Evolutionary conservation across 2,113 vertebrate genomes (phyloP).

Genomic region (Chunga burmeisteri): DNA sequence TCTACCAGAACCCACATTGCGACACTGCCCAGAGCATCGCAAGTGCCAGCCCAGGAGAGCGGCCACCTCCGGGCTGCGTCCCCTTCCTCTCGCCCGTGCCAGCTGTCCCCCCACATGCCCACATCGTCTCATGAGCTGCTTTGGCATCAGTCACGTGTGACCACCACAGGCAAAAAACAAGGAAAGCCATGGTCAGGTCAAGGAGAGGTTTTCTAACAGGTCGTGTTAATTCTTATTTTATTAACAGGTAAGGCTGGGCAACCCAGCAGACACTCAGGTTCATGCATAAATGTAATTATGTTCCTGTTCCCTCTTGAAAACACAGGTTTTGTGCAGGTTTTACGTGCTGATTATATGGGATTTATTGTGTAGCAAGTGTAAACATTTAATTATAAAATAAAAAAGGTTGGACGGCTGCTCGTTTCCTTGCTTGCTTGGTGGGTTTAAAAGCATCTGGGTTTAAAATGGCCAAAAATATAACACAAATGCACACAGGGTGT

Average conservation of each 20-base stretch:
- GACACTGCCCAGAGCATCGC: neutral
- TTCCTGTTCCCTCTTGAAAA: neutral
- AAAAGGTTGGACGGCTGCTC: neutral
- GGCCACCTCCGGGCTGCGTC: fast-evolving
- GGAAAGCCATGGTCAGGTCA: neutral
- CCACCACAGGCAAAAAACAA: neutral
- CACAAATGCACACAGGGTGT: neutral
- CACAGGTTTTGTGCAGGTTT: neutral
- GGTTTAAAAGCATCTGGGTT: neutral
- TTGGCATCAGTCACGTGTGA: neutral
- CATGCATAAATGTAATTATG: neutral
- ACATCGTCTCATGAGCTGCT: neutral
- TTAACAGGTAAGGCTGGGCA: neutral
- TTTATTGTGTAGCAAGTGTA: conserved; percentile 6
- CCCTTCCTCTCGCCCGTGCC: neutral
- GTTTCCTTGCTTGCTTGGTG: neutral
- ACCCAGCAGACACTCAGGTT: neutral
- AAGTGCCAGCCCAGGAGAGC: neutral
- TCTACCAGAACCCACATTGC: neutral
- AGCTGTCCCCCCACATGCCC: fast-evolving
- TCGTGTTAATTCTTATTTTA: neutral
- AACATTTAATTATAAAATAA: conserved; percentile 42
- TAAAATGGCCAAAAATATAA: neutral
- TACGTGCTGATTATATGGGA: neutral
- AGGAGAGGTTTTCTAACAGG: neutral